phyloP scores from a whole-genome alignment of 1,140 invertebrate genomes.

The Drosophila sproati region DNA sequence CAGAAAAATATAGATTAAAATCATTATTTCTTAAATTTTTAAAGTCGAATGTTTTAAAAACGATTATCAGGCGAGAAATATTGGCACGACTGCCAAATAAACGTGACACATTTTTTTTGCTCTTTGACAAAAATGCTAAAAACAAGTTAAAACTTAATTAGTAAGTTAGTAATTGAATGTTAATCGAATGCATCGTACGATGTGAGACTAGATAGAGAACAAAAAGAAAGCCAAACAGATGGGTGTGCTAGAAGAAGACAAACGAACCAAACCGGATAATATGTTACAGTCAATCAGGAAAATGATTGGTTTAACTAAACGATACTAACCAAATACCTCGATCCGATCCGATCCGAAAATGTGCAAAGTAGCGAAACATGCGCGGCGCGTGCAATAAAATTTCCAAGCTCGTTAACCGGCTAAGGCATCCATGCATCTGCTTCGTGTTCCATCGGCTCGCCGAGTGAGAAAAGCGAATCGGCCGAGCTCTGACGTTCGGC shows the following conservation, averaged over 20 bases:
- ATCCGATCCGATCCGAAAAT: neutral
- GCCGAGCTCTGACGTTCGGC: neutral
- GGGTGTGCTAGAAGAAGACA: neutral
- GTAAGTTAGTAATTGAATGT: slow-evolving; percentile 36
- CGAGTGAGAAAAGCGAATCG: neutral
- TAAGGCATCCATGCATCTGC: neutral
- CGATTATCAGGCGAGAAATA: too few relatives aligned
- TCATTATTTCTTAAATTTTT: too few relatives aligned
- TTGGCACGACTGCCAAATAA: slow-evolving; percentile 19
- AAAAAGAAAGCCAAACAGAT: slow-evolving; percentile 12
- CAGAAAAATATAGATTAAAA: too few relatives aligned
- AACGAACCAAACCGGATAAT: slow-evolving; percentile 42
- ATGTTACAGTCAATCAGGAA: slow-evolving; percentile 40
- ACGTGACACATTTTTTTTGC: slow-evolving; percentile 17
- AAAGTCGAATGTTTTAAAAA: too few relatives aligned
- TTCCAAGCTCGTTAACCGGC: slow-evolving; percentile 54
- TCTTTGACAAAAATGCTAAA: neutral
- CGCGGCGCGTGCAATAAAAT: slow-evolving; percentile 54
- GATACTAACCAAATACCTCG: slow-evolving; percentile 22
- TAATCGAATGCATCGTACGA: slow-evolving; percentile 43
- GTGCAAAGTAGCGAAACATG: slow-evolving; percentile 63
- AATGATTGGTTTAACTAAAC: slow-evolving; percentile 48
- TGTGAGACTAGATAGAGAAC: neutral
- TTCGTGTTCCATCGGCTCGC: neutral
- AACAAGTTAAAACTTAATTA: slow-evolving; percentile 37